These are phyloP conservation scores for Castor canadensis DNA, from an alignment of 2,113 vertebrate species.

Conservation along the genomic window DNA sequence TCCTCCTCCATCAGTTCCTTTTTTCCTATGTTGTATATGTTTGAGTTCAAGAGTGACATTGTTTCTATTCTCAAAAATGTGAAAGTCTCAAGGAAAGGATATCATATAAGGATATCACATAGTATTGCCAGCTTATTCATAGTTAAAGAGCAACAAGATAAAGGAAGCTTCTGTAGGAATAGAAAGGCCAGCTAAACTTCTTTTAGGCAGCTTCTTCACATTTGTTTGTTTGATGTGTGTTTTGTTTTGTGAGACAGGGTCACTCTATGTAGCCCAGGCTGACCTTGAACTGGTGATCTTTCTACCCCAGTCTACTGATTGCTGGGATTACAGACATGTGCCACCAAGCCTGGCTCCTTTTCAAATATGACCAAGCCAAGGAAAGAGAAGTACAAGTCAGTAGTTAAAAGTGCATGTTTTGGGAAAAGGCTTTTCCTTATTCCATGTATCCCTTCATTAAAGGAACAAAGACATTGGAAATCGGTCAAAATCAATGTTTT, in stretches of 20 bases:
- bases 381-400: neutral
- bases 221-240: no score
- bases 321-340: no score
- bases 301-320: no score
- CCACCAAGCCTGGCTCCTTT: no score
- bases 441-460: neutral
- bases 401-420: neutral
- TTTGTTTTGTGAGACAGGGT: no score
- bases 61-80: neutral
- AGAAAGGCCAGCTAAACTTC: neutral
- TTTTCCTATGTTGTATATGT: neutral
- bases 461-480: neutral
- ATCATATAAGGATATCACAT: neutral
- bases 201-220: neutral
- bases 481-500: neutral
- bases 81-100: neutral
- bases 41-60: neutral
- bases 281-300: no score
- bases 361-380: neutral
- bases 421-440: neutral
- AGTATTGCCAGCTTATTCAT: no score
- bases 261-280: no score
- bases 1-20: neutral
- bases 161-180: neutral
- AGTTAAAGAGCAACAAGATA: neutral